Evolutionary conservation across 2,113 vertebrate species (phyloP).

Genomic region (Scatophagus argus): DNA sequence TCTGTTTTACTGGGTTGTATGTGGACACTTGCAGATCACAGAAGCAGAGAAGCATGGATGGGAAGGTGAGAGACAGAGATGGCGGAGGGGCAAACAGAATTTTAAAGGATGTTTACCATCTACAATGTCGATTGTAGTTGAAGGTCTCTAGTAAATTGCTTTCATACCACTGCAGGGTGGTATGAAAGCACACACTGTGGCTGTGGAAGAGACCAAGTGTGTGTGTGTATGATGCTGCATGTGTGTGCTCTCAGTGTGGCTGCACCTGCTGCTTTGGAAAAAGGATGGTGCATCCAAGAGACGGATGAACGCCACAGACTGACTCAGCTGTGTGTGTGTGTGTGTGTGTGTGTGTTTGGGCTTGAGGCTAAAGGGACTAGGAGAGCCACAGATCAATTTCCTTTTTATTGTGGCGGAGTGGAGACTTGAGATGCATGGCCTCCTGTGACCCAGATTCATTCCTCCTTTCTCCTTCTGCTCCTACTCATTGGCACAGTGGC

Average conservation of each 20-base stretch:
- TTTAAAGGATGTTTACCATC: slow-evolving; percentile 1
- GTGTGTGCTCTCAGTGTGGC: slow-evolving; percentile 41
- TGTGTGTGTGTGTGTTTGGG: slow-evolving; percentile 30
- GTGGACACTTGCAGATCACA: background rate
- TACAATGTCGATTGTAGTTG: background rate
- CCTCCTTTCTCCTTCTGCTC: slow-evolving; percentile 69
- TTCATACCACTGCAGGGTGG: slow-evolving; percentile 14
- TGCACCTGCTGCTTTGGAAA: slow-evolving; percentile 70
- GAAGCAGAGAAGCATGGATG: background rate
- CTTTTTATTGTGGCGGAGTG: slow-evolving; percentile 77
- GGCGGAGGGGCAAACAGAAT: slow-evolving; percentile 1
- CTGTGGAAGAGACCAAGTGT: slow-evolving; percentile 17
- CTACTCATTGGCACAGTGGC: slow-evolving; percentile 73
- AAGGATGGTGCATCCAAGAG: slow-evolving; percentile 58
- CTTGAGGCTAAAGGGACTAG: slow-evolving; percentile 40
- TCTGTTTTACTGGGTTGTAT: background rate
- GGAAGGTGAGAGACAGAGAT: background rate
- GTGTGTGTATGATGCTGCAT: slow-evolving; percentile 35
- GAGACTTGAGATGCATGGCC: slow-evolving; percentile 85
- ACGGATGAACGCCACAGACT: slow-evolving; percentile 58
- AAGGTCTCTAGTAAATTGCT: slow-evolving; percentile 26
- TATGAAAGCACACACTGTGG: background rate
- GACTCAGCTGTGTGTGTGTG: slow-evolving; percentile 38
- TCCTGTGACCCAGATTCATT: slow-evolving; percentile 85
- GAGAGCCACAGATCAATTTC: slow-evolving; percentile 77